phyloP scores from a whole-genome alignment of 2,113 vertebrate species.

The Enhydra lutris region DNA sequence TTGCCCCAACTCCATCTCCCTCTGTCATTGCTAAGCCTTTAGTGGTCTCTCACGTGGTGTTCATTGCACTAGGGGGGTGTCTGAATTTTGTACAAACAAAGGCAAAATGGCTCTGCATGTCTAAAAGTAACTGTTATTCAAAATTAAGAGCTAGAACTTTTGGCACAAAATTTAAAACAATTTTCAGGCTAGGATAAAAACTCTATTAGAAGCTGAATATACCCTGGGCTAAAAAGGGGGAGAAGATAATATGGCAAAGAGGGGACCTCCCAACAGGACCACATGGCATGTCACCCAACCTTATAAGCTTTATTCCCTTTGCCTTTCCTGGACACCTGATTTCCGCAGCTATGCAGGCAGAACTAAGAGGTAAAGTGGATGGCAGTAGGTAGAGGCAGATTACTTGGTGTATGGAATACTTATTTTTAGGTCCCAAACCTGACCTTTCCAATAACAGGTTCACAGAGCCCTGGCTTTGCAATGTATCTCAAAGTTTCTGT shows the following conservation, averaged over 20 bases:
- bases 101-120: background rate
- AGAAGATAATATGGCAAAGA: background rate
- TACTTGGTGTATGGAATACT: background rate
- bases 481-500: background rate
- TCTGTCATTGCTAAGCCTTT: background rate
- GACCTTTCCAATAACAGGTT: conserved; percentile 34
- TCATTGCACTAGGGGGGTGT: background rate
- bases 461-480: background rate
- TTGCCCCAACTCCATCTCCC: background rate
- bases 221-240: background rate
- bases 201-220: background rate
- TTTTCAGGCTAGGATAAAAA: background rate
- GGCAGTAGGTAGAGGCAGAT: background rate
- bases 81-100: background rate
- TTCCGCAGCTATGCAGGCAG: background rate
- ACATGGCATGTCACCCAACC: fast-evolving
- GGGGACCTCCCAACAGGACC: background rate
- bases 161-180: background rate
- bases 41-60: background rate
- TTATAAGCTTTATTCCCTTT: background rate
- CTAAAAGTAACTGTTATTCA: background rate
- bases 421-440: conserved; percentile 29
- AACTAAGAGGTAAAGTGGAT: background rate
- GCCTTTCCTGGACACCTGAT: background rate
- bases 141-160: background rate